Evolutionary conservation across 1,140 invertebrate species (phyloP).

Genomic region (Calliphora vicina): DNA sequence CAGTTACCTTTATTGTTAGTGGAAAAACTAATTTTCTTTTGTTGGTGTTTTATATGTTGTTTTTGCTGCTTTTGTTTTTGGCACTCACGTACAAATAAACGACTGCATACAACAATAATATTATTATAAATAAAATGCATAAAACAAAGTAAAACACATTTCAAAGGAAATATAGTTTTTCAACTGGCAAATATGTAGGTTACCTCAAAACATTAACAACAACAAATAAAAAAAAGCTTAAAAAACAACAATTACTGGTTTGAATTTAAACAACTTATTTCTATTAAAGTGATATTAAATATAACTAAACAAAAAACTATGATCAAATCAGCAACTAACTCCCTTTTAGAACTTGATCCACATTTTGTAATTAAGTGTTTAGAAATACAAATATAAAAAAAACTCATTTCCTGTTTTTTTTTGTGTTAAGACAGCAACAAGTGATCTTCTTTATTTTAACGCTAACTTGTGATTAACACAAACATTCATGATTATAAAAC

Average conservation of each 20-base stretch:
- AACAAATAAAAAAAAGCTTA: background rate
- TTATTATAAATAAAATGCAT: constrained; percentile 6
- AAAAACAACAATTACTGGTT: background rate
- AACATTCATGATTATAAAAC: too few relatives aligned
- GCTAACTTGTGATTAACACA: too few relatives aligned
- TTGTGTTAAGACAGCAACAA: background rate
- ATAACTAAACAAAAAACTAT: too few relatives aligned
- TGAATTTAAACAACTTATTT: background rate
- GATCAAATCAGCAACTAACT: background rate
- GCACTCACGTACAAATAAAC: constrained; percentile 5
- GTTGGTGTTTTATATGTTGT: background rate
- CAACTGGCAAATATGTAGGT: background rate
- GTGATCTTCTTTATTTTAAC: background rate
- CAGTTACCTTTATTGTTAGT: background rate
- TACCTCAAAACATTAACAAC: too few relatives aligned
- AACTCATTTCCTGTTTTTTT: background rate
- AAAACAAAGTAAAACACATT: background rate
- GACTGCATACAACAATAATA: constrained; percentile 2
- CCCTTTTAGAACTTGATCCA: background rate
- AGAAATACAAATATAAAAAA: background rate
- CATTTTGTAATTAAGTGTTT: too few relatives aligned
- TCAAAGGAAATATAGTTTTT: background rate
- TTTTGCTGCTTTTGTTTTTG: constrained; percentile 13
- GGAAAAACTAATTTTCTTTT: constrained; percentile 27
- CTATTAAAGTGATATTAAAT: too few relatives aligned